Evolutionary conservation across 2,797 vertebrate species (phyloP).

Genomic region (Gambelia wislizenii): DNA sequence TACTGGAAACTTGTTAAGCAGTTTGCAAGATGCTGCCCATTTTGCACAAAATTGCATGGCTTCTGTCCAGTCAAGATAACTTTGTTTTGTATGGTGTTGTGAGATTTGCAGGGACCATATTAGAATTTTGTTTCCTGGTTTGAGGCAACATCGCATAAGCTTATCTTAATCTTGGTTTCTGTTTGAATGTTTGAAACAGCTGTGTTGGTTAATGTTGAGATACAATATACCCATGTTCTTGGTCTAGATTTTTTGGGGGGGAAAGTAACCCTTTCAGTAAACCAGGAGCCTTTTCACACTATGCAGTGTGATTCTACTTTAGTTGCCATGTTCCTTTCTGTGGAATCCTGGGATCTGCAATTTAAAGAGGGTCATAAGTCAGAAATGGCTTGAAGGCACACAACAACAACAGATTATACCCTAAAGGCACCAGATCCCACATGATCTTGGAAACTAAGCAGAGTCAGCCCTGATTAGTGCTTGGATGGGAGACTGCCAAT

Average conservation of each 20-base stretch:
- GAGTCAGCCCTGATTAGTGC: no score
- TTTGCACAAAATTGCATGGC: not conserved
- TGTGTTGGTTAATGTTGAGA: not conserved
- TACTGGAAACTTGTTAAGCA: not conserved
- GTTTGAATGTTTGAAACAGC: not conserved
- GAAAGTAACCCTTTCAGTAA: no score
- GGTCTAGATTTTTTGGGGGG: not conserved
- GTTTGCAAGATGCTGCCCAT: not conserved
- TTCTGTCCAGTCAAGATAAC: not conserved
- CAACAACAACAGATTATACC: no score
- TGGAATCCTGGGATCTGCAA: no score
- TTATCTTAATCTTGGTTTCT: not conserved
- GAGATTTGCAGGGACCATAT: not conserved
- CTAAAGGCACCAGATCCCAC: no score
- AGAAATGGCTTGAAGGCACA: no score
- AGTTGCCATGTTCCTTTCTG: no score
- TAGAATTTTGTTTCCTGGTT: not conserved
- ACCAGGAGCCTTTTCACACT: no score
- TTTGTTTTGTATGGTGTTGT: not conserved
- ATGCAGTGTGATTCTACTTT: no score
- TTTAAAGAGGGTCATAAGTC: no score
- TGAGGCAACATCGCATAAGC: not conserved
- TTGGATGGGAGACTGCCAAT: no score
- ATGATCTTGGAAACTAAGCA: no score
- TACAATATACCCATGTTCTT: not conserved